phyloP scores from a whole-genome alignment of 2,113 vertebrate species.

The Mormyrus lacerda region DNA sequence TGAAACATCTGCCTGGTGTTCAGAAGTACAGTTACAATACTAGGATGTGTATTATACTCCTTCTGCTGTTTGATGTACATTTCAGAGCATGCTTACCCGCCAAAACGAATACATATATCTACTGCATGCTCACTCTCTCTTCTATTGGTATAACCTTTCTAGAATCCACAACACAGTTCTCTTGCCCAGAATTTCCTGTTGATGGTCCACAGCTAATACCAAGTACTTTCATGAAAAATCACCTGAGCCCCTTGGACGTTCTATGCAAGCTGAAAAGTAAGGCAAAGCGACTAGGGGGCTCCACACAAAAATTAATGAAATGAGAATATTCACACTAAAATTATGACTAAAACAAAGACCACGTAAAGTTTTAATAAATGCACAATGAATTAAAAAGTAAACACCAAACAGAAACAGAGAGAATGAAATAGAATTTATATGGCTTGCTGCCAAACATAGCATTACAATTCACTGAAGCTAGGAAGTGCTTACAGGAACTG shows the following conservation, averaged over 20 bases:
- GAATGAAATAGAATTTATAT: neutral
- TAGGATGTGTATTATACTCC: neutral
- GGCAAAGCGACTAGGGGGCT: neutral
- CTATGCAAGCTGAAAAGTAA: neutral
- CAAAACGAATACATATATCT: neutral
- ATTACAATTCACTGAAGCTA: neutral
- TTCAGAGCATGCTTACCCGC: neutral
- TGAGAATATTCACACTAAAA: neutral
- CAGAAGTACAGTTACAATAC: neutral
- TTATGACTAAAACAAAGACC: neutral
- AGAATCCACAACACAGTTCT: neutral
- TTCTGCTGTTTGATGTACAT: neutral
- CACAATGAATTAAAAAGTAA: neutral
- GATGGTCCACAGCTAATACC: slow-evolving; percentile 32
- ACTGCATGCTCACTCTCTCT: neutral
- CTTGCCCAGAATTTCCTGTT: slow-evolving; percentile 41
- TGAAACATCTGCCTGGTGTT: neutral
- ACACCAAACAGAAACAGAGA: neutral
- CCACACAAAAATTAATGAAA: neutral
- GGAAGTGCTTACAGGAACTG: neutral
- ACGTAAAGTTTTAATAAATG: neutral
- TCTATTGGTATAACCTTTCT: neutral
- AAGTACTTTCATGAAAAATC: slow-evolving; percentile 27
- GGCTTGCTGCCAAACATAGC: neutral
- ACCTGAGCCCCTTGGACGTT: slow-evolving; percentile 12